A percentile compares a stretch with the other conserved stretches of the same genome.
Evolutionary conservation across 2,113 vertebrate species (phyloP).

Genomic region (Ginglymostoma cirratum): DNA sequence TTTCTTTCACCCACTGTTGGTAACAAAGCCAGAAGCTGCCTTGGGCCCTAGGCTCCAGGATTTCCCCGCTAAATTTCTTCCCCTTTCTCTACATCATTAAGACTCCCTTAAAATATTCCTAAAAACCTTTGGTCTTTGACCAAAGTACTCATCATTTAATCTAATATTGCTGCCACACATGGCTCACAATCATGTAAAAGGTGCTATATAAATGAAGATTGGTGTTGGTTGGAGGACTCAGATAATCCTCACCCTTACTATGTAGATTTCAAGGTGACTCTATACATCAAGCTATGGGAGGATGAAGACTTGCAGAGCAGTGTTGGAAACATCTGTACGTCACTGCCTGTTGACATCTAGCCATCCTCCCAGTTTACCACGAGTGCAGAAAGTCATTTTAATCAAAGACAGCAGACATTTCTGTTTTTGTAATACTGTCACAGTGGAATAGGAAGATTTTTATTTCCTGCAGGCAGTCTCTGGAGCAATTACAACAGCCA

Average conservation of each 20-base stretch:
- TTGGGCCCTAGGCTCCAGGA: neutral
- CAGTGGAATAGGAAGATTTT: neutral
- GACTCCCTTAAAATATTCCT: neutral
- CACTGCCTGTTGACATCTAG: too few species aligned
- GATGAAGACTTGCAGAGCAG: neutral
- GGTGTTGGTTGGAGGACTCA: neutral
- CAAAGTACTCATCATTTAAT: neutral
- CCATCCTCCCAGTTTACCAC: neutral
- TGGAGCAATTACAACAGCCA: neutral
- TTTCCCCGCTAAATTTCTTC: neutral
- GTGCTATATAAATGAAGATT: neutral
- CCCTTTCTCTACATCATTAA: neutral
- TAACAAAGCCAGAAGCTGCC: neutral
- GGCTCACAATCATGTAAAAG: neutral
- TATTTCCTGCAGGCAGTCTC: neutral
- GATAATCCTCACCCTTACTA: neutral
- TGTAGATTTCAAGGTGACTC: neutral
- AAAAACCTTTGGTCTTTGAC: neutral
- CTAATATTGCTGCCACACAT: neutral
- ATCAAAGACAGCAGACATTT: neutral
- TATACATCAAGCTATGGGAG: neutral
- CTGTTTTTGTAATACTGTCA: neutral
- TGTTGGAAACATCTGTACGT: neutral
- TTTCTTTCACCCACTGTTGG: neutral
- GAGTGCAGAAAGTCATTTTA: neutral